Evolutionary conservation across 64 coral and sea anemone genomes (phyloP), one percentile per base, ranked within the genome.

Genomic region (Dendronephthya gigantea): DNA sequence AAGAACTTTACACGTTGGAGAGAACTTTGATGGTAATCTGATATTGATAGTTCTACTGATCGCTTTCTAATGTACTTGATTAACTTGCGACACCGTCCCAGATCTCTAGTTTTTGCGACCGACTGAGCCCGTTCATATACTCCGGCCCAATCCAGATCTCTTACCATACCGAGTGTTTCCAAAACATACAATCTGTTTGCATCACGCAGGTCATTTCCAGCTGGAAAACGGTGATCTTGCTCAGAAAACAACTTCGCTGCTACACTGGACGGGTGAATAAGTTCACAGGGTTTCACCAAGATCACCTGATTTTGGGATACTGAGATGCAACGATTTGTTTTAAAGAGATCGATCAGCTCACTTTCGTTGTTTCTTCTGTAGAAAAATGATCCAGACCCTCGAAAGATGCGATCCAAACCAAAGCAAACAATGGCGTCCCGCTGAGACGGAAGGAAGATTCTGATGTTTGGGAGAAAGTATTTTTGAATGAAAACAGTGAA

Each of bases 111-210:
- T 92, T 76, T 70, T 34, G 68, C 70, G 51, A 96, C 83, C 15
- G 88, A 90, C 9, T 40, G 81, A 17, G 88, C 86, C 40, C 93
- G 83, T 72, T 92, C 93, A 51, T 90, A 96, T 40, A 96, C 92
- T 11, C 51, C 43, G 50, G 92, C 58, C 93, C 93, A 96, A 0
- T 90, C 51, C 56, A 92, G 15, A 65, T 82, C 84, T 13, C 92
- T 88, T 16, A 92, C 91, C 93, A 96, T 92, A 52, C 93, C 93
- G n/a, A n/a, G n/a, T n/a, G n/a, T n/a, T n/a, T n/a, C n/a, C n/a
- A n/a, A n/a, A n/a, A n/a, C n/a, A n/a, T n/a, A n/a, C n/a, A n/a
- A 0, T 92, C 88, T 49, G 92, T 96, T 87, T 83, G 85, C 75
- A 96, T 56, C 15, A 87, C 88, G 12, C 88, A 88, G 40, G 90